Conservation (phyloP, 1,140 invertebrate genomes). For the Andrena cerasifolii region DNA sequence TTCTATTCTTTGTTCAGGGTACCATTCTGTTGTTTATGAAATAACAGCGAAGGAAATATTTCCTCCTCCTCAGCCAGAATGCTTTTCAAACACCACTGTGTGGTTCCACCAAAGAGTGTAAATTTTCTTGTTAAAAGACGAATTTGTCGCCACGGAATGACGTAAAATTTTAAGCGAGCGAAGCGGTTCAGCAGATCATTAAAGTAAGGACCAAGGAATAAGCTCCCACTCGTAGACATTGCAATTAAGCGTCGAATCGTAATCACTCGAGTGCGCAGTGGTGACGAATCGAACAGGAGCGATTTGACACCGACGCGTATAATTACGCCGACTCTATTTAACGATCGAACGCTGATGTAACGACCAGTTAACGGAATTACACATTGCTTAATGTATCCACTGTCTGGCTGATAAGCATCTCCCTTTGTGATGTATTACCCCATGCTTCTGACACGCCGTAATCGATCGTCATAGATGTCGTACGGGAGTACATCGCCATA, state of each 20-base stretch:
- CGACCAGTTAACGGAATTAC: slow-evolving; percentile 65
- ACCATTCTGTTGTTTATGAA: too few relatives aligned
- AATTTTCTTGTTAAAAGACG: too few relatives aligned
- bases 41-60: too few relatives aligned
- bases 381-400: slow-evolving; percentile 63
- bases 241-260: background rate
- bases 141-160: too few relatives aligned
- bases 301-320: slow-evolving; percentile 56
- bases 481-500: slow-evolving; percentile 7
- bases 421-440: slow-evolving; percentile 49
- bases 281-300: slow-evolving; percentile 33
- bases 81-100: too few relatives aligned
- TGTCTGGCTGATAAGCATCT: slow-evolving; percentile 45
- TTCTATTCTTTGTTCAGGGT: too few relatives aligned
- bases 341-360: slow-evolving; percentile 60
- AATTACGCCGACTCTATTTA: slow-evolving; percentile 57
- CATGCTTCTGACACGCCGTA: slow-evolving; percentile 26
- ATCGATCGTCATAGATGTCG: slow-evolving; percentile 36
- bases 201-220: background rate
- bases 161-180: too few relatives aligned
- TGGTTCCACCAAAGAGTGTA: too few relatives aligned
- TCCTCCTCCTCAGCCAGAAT: too few relatives aligned
- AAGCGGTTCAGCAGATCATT: background rate
- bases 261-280: slow-evolving; percentile 38
- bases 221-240: background rate